Evolutionary conservation across 2,113 vertebrate species (phyloP).

Genomic region (Apistogramma diplotaenia): DNA sequence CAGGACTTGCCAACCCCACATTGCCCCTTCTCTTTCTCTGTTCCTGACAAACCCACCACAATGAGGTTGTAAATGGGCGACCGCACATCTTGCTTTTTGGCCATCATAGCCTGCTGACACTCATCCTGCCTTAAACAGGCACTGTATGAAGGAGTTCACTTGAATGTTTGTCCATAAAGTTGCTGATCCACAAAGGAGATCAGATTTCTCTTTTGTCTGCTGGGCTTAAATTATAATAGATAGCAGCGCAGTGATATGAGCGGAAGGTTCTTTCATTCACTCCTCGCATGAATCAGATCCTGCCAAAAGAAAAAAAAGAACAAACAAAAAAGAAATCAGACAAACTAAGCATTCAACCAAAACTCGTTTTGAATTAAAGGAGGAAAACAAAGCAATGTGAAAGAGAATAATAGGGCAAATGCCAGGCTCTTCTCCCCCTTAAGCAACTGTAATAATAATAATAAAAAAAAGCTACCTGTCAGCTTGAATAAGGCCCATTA

Average conservation of each 20-base stretch:
- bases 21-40: constrained; percentile 97
- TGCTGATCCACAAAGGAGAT: constrained; percentile 51
- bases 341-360: background rate
- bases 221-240: constrained; percentile 33
- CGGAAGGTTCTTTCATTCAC: constrained; percentile 46
- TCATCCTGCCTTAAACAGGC: constrained; percentile 87
- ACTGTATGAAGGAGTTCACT: constrained; percentile 65
- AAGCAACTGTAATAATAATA: background rate
- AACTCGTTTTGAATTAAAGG: background rate
- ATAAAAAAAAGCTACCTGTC: background rate
- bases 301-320: constrained; percentile 48
- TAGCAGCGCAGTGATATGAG: constrained; percentile 37
- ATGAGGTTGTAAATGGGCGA: constrained; percentile 92
- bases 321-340: constrained; percentile 26
- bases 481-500: background rate
- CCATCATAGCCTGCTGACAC: constrained; percentile 85
- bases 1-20: constrained; percentile 96
- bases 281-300: constrained; percentile 52
- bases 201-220: constrained; percentile 53
- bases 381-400: background rate
- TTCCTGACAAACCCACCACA: constrained; percentile 96
- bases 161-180: constrained; percentile 68
- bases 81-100: constrained; percentile 96
- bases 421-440: background rate
- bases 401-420: background rate